These are phyloP conservation scores for Drosophila aff. DNA, from an alignment of 1,140 invertebrate species.

Conservation along the genomic window DNA sequence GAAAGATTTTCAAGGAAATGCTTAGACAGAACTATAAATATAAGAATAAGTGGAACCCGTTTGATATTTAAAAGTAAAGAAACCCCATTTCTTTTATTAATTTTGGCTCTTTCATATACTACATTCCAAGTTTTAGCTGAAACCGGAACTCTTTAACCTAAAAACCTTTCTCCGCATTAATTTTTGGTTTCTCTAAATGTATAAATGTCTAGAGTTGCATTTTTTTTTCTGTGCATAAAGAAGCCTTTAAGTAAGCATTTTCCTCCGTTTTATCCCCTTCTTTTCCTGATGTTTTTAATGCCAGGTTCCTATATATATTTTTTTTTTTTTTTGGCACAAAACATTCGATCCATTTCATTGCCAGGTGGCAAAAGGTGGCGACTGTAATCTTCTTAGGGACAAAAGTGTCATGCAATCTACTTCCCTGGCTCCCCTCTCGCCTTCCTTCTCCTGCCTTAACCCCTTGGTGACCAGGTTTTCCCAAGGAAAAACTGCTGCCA, in stretches of 20 bases:
- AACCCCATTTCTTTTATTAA: no score
- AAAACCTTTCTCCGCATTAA: no score
- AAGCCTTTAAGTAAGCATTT: constrained; percentile 1
- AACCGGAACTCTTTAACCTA: no score
- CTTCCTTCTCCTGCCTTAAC: background rate
- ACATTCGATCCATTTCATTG: constrained; percentile 32
- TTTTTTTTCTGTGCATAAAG: background rate
- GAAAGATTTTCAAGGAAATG: no score
- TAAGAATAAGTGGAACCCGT: no score
- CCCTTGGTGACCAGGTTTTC: background rate
- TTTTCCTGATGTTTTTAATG: constrained; percentile 4
- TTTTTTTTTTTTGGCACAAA: constrained; percentile 13
- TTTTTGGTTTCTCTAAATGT: background rate
- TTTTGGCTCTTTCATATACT: no score
- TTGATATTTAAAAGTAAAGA: no score
- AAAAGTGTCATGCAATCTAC: constrained; percentile 64
- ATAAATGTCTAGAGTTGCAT: no score
- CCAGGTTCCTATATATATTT: background rate
- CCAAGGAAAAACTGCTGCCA: constrained; percentile 34
- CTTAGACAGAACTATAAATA: no score
- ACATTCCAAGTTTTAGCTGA: no score
- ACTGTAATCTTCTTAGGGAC: constrained; percentile 69
- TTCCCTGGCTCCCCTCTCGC: background rate
- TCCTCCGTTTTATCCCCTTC: background rate
- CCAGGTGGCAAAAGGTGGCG: constrained; percentile 33